These are phyloP conservation scores for Sebastes vulpes DNA, from an alignment of 2,797 vertebrate species.

Conservation along the genomic window DNA sequence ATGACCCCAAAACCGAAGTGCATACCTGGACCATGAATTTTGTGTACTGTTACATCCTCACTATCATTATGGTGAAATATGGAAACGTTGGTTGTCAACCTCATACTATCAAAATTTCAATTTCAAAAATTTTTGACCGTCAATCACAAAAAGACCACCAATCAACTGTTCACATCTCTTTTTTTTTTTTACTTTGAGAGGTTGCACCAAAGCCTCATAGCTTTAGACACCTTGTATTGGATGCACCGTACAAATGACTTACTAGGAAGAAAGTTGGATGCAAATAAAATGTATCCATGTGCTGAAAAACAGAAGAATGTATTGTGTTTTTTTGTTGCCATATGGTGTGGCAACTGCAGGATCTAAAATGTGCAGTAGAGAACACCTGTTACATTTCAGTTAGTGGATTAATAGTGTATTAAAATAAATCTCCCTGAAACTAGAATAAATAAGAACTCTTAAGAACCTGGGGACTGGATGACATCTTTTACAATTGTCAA, in stretches of 20 bases:
- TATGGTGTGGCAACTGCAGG: not conserved
- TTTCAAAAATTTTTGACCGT: not conserved
- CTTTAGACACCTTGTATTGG: not conserved
- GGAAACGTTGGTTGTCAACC: not conserved
- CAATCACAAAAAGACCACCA: not conserved
- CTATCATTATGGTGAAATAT: slow-evolving; percentile 19
- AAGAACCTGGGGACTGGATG: not conserved
- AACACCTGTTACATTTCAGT: not conserved
- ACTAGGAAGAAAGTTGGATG: not conserved
- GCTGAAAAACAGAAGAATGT: no score
- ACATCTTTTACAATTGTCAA: not conserved
- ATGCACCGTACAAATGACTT: not conserved
- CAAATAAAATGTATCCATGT: not conserved
- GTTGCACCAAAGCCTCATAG: not conserved
- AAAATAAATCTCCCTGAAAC: no score
- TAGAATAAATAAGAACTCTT: not conserved
- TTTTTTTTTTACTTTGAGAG: not conserved
- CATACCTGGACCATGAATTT: no score
- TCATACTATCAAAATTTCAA: slow-evolving; percentile 21
- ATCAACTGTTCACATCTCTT: not conserved
- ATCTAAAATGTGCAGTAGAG: not conserved
- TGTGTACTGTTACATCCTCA: no score
- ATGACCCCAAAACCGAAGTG: no score
- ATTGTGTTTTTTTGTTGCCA: not conserved
- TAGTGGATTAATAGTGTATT: no score